Conservation (phyloP, 2,888 invertebrate genomes). For the Nemotelus nigrinus region DNA sequence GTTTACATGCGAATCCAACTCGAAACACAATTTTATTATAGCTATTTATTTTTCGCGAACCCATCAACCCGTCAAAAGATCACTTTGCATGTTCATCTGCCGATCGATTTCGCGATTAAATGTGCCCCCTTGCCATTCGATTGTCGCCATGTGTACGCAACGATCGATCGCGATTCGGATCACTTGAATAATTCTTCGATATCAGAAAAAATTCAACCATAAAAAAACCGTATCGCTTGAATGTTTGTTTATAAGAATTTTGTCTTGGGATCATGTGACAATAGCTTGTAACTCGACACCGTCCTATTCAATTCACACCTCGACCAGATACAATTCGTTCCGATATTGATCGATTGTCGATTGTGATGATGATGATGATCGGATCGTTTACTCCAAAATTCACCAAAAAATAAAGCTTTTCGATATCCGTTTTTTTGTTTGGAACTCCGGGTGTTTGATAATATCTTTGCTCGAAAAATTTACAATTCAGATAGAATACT, state of each 20-base stretch:
- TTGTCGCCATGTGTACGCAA: no score
- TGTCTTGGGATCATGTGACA: no score
- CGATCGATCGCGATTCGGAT: no score
- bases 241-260: no score
- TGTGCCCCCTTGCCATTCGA: no score
- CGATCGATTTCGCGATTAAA: constrained; percentile 1
- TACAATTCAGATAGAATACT: no score
- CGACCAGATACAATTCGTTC: neutral
- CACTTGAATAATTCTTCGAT: no score
- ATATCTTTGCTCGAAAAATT: no score
- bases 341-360: constrained; percentile 1
- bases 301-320: neutral
- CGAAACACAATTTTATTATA: neutral
- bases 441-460: no score
- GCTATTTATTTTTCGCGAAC: neutral
- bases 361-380: neutral
- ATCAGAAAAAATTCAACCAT: no score
- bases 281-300: neutral
- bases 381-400: neutral
- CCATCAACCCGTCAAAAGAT: neutral
- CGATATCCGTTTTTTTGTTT: no score
- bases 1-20: constrained; percentile 21
- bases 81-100: neutral
- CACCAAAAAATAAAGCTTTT: neutral
- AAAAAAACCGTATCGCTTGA: no score